These are phyloP conservation scores for Murina feae DNA, from an alignment of 2,113 vertebrate species.

Conservation along the genomic window DNA sequence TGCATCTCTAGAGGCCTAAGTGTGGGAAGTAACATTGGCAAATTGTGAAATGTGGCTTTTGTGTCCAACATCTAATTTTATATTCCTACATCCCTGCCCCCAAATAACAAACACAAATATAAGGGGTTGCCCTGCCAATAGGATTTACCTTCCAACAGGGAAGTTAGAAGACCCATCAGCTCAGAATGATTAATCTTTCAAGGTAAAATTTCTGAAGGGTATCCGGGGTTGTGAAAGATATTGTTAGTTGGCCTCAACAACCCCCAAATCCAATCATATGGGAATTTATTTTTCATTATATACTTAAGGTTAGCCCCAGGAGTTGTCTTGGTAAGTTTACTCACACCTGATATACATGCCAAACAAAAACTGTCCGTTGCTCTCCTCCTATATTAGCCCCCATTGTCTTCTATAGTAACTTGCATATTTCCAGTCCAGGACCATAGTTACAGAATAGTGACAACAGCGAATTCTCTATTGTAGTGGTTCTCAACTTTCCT, in stretches of 20 bases:
- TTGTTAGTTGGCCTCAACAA: background rate
- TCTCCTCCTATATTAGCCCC: background rate
- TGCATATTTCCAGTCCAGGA: background rate
- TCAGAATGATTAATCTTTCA: background rate
- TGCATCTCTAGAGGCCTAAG: background rate
- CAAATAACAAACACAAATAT: background rate
- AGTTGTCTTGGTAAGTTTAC: background rate
- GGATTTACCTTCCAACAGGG: background rate
- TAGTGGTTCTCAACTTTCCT: too few species aligned
- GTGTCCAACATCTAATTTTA: background rate
- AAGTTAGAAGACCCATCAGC: background rate
- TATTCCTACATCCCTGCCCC: background rate
- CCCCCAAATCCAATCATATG: background rate
- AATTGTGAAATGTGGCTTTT: background rate
- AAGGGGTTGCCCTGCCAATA: background rate
- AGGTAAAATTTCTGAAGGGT: background rate
- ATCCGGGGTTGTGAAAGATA: background rate
- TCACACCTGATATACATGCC: background rate
- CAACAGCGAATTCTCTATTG: background rate
- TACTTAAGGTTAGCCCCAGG: background rate
- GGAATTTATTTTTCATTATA: background rate
- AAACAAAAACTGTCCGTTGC: background rate
- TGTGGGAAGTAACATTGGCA: background rate
- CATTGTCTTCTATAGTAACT: background rate
- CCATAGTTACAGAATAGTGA: background rate